Evolutionary conservation across 1,140 invertebrate species (phyloP), one percentile per base, ranked within the genome.

Genomic region (Scaptodrosophila lebanonensis): DNA sequence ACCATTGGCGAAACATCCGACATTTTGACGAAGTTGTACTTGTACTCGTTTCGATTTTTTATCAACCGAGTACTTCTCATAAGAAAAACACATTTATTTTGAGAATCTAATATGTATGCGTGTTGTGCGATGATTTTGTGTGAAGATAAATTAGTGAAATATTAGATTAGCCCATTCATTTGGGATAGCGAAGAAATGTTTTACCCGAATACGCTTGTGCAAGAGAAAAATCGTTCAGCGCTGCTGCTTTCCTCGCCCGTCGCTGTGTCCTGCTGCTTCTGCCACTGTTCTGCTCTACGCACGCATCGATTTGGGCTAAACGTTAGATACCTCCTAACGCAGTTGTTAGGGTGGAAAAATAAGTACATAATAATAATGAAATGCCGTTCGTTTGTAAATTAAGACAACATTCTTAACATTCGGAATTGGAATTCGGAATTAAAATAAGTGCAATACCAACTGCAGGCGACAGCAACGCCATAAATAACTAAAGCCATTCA

Each of bases 231-330:
- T 66, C 59, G 66, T 69, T 66, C 58, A 62, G 51, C 66, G 25
- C 48, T 64, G 62, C 64, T 52, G 50, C 45, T 49, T 39, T 51
- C 38, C 30, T 22, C 40, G 45, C 53, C 54, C 32, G 30, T 32
- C 60, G 15, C 18, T 38, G 27, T 25, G 48, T 30, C 17, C 44
- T 33, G 20, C 50, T 48, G 54, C 56, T 51, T 3, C 32, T 48
- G 44, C 59, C 47, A n/a, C 63, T 27, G 54, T 30, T 30, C 56
- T 61, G 45, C 35, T 72, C 52, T 69, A 82, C 69, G 75, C 79
- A 83, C 77, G 77, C 77, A 83, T 83, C 79, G 79, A 83, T 83
- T 83, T 83, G 79, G 79, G 72, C 72, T 83, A 77, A 83, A 83
- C 72, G 66, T 83, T 83, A 83, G 79, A 83, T 83, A 83, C 79